Conservation (phyloP, 1,140 invertebrate species). For the Thaumatotibia leucotreta region DNA sequence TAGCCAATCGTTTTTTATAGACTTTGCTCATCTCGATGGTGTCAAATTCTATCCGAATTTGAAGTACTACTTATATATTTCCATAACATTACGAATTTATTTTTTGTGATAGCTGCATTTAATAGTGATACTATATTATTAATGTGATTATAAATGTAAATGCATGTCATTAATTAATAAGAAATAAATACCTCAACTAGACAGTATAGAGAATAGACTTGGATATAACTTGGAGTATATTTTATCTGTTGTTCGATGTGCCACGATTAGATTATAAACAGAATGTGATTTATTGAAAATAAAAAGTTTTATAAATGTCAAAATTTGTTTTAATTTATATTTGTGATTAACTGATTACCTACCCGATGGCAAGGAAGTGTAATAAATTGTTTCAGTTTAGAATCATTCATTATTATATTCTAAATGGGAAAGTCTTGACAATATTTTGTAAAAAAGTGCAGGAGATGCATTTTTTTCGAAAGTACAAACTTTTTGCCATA, state of each 20-base stretch:
- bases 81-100: constrained; percentile 53
- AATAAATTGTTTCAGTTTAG: no score
- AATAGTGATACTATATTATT: constrained; percentile 34
- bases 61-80: background rate
- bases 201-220: constrained; percentile 16
- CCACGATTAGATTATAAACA: constrained; percentile 59
- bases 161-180: constrained; percentile 26
- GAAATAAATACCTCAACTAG: constrained; percentile 52
- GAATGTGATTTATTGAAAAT: constrained; percentile 67
- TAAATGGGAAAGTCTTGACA: no score
- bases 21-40: constrained; percentile 5
- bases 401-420: no score
- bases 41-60: background rate
- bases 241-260: constrained; percentile 65
- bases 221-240: constrained; percentile 45
- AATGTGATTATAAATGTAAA: constrained; percentile 28
- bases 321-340: constrained; percentile 7
- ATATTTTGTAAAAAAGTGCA: no score
- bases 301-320: constrained; percentile 71
- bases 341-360: background rate
- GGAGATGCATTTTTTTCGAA: no score
- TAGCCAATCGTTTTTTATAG: no score
- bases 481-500: no score
- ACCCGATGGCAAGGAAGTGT: background rate
- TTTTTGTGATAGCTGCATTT: constrained; percentile 41